Evolutionary conservation across 2,888 invertebrate species (phyloP), one percentile per base, ranked within the genome.

Genomic region (Oxystoma pomonae): DNA sequence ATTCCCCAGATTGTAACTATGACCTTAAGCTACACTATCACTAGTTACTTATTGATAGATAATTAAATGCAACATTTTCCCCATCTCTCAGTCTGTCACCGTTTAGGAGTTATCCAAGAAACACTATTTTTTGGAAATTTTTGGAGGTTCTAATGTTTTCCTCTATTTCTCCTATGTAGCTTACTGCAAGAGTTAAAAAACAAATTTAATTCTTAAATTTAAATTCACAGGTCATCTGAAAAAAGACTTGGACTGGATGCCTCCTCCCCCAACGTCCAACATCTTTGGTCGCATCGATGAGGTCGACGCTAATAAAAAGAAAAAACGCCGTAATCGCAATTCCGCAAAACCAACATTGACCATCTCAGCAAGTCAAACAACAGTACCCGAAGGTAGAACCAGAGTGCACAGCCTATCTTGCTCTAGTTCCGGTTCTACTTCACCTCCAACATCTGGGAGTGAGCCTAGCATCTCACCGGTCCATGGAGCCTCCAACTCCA

Each of bases 191-290:
- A n/a, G n/a, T n/a, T n/a, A n/a, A n/a, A n/a, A n/a, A n/a, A n/a
- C n/a, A n/a, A n/a, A n/a, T n/a, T n/a, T n/a, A n/a, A n/a, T n/a
- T n/a, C n/a, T n/a, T n/a, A n/a, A n/a, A n/a, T n/a, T n/a, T n/a
- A n/a, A n/a, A n/a, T n/a, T n/a, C 3, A 35, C 35, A 22, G 97
- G 97, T 3, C 96, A 96, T 76, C 81, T 98, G 72, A 91, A 95
- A 76, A 98, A 97, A 81, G 97, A 98, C 81, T 83, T 96, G 59
- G 94, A 97, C 78, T 97, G 96, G 92, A 85, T 89, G 75, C 88
- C 92, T 61, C 89, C 91, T 50, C 84, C 85, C 12, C 83, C 86
- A 57, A 83, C 81, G 0, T 82, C 81, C 68, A 80, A 78, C 65
- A 79, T 80, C 52, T 81, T 81, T 70, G 82, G 82, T 52, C 80